Evolutionary conservation across 2,113 vertebrate species (phyloP), one percentile per base, ranked within the genome.

Genomic region (Neolamprologus ventralis): DNA sequence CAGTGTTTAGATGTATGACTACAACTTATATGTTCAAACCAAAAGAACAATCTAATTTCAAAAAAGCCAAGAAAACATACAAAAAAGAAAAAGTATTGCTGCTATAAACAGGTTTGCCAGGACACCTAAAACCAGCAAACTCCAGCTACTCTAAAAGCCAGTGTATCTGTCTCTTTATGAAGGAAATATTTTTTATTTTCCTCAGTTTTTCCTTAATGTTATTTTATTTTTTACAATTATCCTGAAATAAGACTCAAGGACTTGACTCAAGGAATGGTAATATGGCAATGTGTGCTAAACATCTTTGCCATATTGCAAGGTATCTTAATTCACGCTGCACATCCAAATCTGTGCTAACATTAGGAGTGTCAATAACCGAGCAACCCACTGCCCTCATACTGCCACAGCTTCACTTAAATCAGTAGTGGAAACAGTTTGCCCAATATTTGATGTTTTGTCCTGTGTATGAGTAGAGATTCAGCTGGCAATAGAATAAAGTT

Each of bases 311-410:
- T 63, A 35, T 35, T 40, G 12, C 12, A 42, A 71, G 7, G 12
- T 23, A 71, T 4, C 37, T 71, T 71, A 42, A 16, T 42, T 71
- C 65, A 14, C 13, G 0, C n/a, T 71, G 65, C 65, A 16, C 37
- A 26, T 16, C 65, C 5, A 14, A 23, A 71, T 71, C 21, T 45
- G 37, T 16, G 65, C 37, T 42, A 23, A 73, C 21, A 26, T 45
- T 42, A 71, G n/a, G 12, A 71, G 3, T 0, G 65, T 42, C 1
- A 68, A 21, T 14, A 68, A 68, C 35, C 3, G 2, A 40, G 33
- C 35, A 23, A 40, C 63, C 35, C 35, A 21, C 35, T 21, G 35
- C 63, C 9, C 63, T 40, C 33, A 21, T 21, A 5, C 11, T 40
- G 35, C 11, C 33, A 40, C 63, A 40, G 11, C 19, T 68, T 68